Conservation (phyloP, 2,888 invertebrate species). For the Rhopalosiphum nymphaeae region DNA sequence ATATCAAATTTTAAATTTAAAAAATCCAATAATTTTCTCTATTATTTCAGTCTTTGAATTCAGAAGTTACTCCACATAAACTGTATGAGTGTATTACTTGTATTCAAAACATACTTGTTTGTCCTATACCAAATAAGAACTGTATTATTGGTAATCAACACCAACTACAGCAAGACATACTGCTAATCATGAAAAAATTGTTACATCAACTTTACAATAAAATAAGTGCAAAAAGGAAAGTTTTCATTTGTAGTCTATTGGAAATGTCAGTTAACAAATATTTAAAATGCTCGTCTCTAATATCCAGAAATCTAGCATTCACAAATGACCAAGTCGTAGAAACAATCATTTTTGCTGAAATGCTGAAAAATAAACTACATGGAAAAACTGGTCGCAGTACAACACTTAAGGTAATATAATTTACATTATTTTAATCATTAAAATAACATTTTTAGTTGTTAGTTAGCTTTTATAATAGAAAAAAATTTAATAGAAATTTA, state of each 20-base stretch:
- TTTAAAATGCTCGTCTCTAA: not conserved
- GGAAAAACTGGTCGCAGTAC: not conserved
- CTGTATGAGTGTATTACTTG: not conserved
- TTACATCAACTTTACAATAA: not conserved
- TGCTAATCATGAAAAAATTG: not conserved
- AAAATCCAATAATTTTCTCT: not conserved
- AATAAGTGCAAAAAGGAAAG: not conserved
- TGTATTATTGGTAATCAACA: not conserved
- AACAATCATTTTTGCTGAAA: not conserved
- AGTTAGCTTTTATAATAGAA: too few species aligned
- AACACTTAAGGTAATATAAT: too few species aligned
- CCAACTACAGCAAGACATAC: not conserved
- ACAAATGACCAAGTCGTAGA: not conserved
- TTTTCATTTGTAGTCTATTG: not conserved
- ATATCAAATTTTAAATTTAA: not conserved
- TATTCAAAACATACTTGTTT: not conserved
- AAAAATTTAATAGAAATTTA: too few species aligned
- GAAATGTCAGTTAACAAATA: not conserved
- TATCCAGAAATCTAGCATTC: not conserved
- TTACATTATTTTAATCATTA: too few species aligned
- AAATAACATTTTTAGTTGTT: too few species aligned
- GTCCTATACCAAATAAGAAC: constrained; percentile 2
- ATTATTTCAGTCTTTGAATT: not conserved
- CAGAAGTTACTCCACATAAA: not conserved
- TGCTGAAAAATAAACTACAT: constrained; percentile 1